These are phyloP conservation scores for Eulemur rubriventer DNA, from an alignment of 2,797 vertebrate genomes.

Conservation along the genomic window DNA sequence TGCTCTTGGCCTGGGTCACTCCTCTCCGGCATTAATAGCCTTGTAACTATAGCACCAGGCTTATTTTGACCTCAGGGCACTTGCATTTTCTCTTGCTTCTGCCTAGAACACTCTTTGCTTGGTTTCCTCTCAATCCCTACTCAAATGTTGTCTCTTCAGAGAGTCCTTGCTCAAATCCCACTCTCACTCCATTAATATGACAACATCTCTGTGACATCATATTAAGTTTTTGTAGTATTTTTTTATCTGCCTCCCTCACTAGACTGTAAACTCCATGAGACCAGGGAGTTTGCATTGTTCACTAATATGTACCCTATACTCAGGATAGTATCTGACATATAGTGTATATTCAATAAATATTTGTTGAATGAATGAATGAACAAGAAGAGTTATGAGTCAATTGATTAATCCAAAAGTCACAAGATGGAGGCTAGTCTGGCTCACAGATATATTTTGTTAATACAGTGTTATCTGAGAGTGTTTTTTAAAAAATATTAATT, in stretches of 20 bases:
- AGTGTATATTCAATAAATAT: neutral
- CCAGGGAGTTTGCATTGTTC: neutral
- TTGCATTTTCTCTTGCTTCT: neutral
- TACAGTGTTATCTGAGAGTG: neutral
- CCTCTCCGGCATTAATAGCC: neutral
- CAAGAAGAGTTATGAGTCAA: neutral
- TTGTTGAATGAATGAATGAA: neutral
- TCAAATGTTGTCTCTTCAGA: neutral
- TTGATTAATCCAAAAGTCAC: constrained; percentile 2
- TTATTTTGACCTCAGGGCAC: neutral
- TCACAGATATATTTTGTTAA: constrained; percentile 16
- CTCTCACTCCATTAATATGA: neutral
- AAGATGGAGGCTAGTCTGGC: neutral
- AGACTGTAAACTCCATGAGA: neutral
- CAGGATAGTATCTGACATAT: neutral
- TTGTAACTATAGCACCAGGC: neutral
- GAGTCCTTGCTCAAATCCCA: neutral
- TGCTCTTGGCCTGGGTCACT: neutral
- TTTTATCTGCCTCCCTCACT: neutral
- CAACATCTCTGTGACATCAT: neutral
- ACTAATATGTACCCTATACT: neutral
- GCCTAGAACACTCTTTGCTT: neutral
- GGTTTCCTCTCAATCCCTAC: neutral
- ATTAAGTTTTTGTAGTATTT: neutral
- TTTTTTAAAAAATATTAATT: neutral